Percentiles rank a stretch among this genome's conserved stretches.
Conservation (phyloP, 2,888 invertebrate species). For the Caenorhabditis auriculariae region DNA sequence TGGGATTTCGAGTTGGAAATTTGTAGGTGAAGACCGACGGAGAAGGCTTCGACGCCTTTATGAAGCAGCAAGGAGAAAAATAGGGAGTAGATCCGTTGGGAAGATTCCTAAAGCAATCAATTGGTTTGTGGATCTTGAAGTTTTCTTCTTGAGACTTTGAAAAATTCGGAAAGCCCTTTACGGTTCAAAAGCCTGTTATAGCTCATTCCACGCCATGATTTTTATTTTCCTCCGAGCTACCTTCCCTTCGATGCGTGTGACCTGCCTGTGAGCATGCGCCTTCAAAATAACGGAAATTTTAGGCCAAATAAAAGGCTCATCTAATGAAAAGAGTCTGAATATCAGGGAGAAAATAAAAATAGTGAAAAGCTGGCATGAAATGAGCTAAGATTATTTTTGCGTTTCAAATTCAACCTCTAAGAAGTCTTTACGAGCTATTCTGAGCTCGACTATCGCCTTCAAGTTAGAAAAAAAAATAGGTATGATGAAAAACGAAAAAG, state of each 20-base stretch:
- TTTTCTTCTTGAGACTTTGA: no score
- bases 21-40: constrained; percentile 69
- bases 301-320: no score
- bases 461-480: neutral
- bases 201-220: no score
- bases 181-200: no score
- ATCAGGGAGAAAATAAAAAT: no score
- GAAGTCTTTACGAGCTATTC: neutral
- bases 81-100: constrained; percentile 54
- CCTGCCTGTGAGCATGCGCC: no score
- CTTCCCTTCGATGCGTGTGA: no score
- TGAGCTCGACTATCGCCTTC: neutral
- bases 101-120: constrained; percentile 29
- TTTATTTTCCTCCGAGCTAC: no score
- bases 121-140: constrained; percentile 7
- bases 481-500: neutral
- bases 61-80: constrained; percentile 61
- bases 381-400: neutral
- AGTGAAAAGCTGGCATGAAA: no score
- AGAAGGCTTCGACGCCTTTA: constrained; percentile 70
- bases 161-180: no score
- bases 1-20: constrained; percentile 50
- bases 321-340: no score
- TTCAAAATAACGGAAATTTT: no score
- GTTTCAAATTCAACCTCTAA: neutral